Evolutionary conservation across 2,797 vertebrate genomes (phyloP).

Genomic region (Pipistrellus pygmaeus): DNA sequence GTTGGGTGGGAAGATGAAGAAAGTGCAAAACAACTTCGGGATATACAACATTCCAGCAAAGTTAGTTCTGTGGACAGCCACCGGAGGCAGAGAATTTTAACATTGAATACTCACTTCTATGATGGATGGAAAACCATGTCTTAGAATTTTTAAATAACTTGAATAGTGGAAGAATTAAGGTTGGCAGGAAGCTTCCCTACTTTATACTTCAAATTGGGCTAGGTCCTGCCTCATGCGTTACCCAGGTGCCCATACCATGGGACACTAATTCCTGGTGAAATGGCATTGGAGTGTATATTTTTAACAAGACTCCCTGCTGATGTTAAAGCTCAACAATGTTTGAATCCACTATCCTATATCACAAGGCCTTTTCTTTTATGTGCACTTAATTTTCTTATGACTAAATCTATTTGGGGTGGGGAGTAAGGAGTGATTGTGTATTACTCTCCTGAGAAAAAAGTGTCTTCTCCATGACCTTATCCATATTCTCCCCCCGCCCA

Average conservation of each 20-base stretch:
- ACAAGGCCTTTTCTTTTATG: background rate
- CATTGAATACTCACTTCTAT: conserved; percentile 1
- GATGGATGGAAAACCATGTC: background rate
- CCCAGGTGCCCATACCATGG: background rate
- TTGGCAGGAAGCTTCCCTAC: background rate
- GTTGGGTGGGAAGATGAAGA: background rate
- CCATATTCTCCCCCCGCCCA: background rate
- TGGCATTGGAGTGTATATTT: background rate
- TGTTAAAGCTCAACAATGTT: background rate
- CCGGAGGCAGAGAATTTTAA: background rate
- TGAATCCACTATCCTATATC: background rate
- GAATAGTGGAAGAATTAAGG: background rate
- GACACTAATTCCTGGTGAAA: conserved; percentile 14
- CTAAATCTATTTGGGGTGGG: background rate
- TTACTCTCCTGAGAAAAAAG: background rate
- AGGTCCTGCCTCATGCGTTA: background rate
- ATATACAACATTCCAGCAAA: background rate
- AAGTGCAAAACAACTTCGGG: background rate
- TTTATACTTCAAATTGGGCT: background rate
- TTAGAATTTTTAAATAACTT: conserved; percentile 36
- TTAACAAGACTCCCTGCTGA: background rate
- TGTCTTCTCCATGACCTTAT: background rate
- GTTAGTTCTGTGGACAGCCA: background rate
- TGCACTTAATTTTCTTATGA: background rate
- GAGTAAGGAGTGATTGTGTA: background rate